Base-by-base conservation (phyloP, 2,888 invertebrate species). In the Ceratothoa steindachneri region DNA sequence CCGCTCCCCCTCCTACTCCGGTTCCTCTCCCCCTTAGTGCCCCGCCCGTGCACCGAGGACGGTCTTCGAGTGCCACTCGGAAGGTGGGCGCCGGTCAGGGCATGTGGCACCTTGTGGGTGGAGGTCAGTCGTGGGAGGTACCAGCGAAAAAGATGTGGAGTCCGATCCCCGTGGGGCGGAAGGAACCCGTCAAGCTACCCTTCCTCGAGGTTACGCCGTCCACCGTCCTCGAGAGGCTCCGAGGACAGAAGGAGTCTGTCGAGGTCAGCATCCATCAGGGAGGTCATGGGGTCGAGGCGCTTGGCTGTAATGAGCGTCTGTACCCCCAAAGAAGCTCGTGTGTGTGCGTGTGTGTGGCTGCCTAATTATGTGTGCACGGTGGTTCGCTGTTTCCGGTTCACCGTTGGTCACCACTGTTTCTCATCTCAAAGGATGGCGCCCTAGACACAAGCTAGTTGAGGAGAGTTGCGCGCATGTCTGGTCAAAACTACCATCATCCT, bases 1-100 rank as follows among this genome's bases (percentile, higher is more conserved):
- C 83, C 83, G 82, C 82, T n/a, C 67, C 53, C 53, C 15, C 53
- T 30, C 51, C 67, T 53, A 60, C 29, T 31, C 53, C 67, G 30
- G 51, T 52, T 22, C 85, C 84, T 85, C 85, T 85, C 85, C 86
- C 85, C 85, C 84, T 84, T 84, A 84, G 83, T 83, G 83, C 83
- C 82, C 83, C 67, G n/a, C 52, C 69, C 27, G 64, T 53, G 41
- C 64, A 27, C 4, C 52, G 75, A 12, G 31, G 30, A 7, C 7
- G 41, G 15, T 24, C 52, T 9, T 15, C 30, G n/a, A 22, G 19
- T 1, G 41, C 68, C 19, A 9, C 22, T 15, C 51, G 30, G 72
- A 30, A 41, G 55, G 73, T 68, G 28, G 55, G 71, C 30, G n/a
- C n/a, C n/a, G n/a, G n/a, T n/a, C n/a, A n/a, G n/a, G 72, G 69